Conservation (phyloP, 2,797 vertebrate genomes). For the Lates japonicus region DNA sequence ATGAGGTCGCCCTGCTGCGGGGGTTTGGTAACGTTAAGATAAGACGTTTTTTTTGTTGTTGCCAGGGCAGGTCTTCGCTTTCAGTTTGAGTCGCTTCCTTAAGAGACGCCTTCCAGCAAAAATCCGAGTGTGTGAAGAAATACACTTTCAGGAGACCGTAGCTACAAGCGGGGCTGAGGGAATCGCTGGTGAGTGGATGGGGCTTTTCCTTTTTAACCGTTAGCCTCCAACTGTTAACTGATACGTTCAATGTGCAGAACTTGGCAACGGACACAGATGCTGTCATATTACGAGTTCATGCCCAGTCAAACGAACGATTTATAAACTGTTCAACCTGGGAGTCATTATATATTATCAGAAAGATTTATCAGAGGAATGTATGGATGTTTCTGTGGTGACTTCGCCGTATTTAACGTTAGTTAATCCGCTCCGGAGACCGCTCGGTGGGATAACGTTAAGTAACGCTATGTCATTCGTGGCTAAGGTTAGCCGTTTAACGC, state of each 20-base stretch:
- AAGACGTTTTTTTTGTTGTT: conserved; percentile 6
- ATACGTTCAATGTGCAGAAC: background rate
- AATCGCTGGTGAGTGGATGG: conserved; percentile 67
- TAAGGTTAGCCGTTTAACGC: conserved; percentile 46
- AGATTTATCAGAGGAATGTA: no score
- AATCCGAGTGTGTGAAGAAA: conserved; percentile 38
- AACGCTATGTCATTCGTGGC: conserved; percentile 31
- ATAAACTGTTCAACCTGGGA: background rate
- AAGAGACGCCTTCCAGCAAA: background rate
- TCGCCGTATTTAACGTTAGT: background rate
- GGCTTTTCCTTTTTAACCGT: background rate
- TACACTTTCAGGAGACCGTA: background rate
- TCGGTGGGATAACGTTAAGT: background rate
- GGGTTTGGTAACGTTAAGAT: conserved; percentile 32
- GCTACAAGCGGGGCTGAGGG: conserved; percentile 36
- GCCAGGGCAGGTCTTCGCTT: conserved; percentile 6
- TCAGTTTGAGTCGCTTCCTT: conserved; percentile 1
- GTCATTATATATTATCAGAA: background rate
- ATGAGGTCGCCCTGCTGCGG: conserved; percentile 59
- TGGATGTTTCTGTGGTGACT: background rate
- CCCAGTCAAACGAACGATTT: no score
- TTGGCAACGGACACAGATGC: conserved; percentile 39
- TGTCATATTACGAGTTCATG: background rate
- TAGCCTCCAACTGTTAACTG: conserved; percentile 19
- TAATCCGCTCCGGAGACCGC: background rate